Evolutionary conservation across 2,888 invertebrate species (phyloP).

Genomic region (Luffia ferchaultella): DNA sequence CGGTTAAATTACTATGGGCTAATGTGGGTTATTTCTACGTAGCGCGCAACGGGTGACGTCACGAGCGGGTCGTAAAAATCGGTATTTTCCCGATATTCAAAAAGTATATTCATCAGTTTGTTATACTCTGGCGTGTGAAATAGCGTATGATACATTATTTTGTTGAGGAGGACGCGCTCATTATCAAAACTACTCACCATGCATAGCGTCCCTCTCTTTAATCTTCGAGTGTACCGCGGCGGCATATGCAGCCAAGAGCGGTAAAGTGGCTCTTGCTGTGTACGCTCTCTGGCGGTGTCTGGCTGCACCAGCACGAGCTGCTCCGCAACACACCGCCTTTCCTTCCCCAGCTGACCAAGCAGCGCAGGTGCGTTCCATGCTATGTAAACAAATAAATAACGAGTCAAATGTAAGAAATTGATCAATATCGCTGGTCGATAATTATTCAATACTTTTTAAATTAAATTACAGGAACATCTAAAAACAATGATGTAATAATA

Average conservation of each 20-base stretch:
- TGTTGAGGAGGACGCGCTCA: too few relatives aligned
- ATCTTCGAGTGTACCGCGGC: slow-evolving; percentile 37
- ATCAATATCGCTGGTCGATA: slow-evolving; percentile 1
- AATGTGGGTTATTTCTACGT: too few relatives aligned
- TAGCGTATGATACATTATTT: too few relatives aligned
- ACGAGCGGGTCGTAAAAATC: too few relatives aligned
- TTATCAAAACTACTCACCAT: too few relatives aligned
- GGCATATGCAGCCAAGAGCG: slow-evolving; percentile 31
- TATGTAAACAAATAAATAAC: slow-evolving; percentile 14
- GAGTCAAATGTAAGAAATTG: slow-evolving; percentile 3
- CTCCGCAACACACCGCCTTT: slow-evolving; percentile 13
- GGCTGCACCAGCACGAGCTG: slow-evolving; percentile 12
- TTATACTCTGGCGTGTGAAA: too few relatives aligned
- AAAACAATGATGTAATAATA: slow-evolving; percentile 1
- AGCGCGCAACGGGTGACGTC: too few relatives aligned
- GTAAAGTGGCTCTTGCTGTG: slow-evolving; percentile 19
- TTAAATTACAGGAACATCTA: neutral
- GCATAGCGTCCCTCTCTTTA: slow-evolving; percentile 33
- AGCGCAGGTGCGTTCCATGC: slow-evolving; percentile 31
- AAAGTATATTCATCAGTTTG: too few relatives aligned
- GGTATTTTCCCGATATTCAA: too few relatives aligned
- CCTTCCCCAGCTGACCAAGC: slow-evolving; percentile 21
- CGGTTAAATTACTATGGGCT: too few relatives aligned
- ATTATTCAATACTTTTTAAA: slow-evolving; percentile 3
- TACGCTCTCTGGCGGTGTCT: slow-evolving; percentile 13